Conservation (phyloP, 2,888 invertebrate species). For the Aphidoletes aphidimyza region DNA sequence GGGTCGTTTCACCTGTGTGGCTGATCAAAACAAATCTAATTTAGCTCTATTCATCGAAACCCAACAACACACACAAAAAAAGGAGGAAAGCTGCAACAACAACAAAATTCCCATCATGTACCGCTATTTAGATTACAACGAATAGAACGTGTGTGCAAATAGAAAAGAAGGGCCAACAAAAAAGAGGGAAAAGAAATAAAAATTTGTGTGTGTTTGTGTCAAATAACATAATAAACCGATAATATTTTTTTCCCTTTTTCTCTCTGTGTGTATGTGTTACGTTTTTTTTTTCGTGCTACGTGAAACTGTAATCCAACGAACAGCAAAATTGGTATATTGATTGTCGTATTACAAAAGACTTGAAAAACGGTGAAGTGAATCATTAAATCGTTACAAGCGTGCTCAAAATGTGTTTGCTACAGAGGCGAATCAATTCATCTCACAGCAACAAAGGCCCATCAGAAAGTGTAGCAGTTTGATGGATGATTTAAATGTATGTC, state of each 20-base stretch:
- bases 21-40: conserved; percentile 44
- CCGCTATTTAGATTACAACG: neutral
- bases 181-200: neutral
- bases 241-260: neutral
- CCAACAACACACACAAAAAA: too few species aligned
- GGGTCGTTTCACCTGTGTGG: neutral
- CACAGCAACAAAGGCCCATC: conserved; percentile 12
- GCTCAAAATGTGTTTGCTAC: conserved; percentile 43
- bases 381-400: conserved; percentile 45
- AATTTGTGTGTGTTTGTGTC: neutral
- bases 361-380: conserved; percentile 7
- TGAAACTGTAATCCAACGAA: conserved; percentile 26
- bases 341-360: neutral
- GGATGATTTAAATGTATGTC: conserved; percentile 48
- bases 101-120: neutral
- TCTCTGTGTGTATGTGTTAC: too few species aligned
- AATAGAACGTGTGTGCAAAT: neutral
- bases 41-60: conserved; percentile 36
- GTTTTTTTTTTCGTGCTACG: too few species aligned
- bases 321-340: conserved; percentile 35
- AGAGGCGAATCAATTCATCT: conserved; percentile 36
- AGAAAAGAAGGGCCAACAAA: neutral
- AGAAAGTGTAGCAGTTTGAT: conserved; percentile 32
- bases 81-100: neutral
- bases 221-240: conserved; percentile 32